These are phyloP conservation scores for Nasonia giraulti DNA, from an alignment of 1,140 invertebrate species.

Conservation along the genomic window DNA sequence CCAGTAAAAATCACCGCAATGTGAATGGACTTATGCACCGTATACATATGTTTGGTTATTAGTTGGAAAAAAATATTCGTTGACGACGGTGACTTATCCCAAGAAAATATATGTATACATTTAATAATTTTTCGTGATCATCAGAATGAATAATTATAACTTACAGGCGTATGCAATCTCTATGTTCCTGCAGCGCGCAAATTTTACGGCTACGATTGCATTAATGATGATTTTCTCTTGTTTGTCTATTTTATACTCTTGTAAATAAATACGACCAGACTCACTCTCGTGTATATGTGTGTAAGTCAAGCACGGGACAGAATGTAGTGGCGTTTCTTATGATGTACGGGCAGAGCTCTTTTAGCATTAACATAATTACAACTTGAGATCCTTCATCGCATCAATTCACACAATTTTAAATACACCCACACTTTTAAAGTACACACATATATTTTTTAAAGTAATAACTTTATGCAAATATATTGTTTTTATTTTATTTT, in stretches of 20 bases:
- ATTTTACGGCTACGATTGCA: constrained; percentile 7
- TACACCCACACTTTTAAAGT: background rate
- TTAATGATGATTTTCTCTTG: constrained; percentile 40
- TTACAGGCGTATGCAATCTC: background rate
- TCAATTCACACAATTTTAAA: background rate
- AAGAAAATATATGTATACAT: background rate
- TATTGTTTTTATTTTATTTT: background rate
- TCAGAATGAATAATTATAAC: background rate
- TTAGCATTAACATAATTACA: too few species aligned
- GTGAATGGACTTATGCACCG: constrained; percentile 17
- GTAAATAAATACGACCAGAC: constrained; percentile 58
- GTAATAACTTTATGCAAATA: background rate
- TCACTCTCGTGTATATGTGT: constrained; percentile 4
- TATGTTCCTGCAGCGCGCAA: constrained; percentile 22
- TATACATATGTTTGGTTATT: background rate
- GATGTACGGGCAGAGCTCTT: background rate
- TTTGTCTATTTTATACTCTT: constrained; percentile 60
- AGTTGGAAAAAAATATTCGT: constrained; percentile 11
- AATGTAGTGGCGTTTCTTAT: constrained; percentile 23
- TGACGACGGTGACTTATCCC: background rate
- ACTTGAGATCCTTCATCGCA: background rate
- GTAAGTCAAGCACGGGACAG: constrained; percentile 27
- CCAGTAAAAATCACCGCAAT: constrained; percentile 8
- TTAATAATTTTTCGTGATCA: constrained; percentile 18
- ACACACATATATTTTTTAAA: background rate